Percentiles rank a stretch among this genome's conserved stretches.
These are phyloP conservation scores for Desoria tigrina DNA, from an alignment of 2,888 invertebrate species.

Conservation along the genomic window DNA sequence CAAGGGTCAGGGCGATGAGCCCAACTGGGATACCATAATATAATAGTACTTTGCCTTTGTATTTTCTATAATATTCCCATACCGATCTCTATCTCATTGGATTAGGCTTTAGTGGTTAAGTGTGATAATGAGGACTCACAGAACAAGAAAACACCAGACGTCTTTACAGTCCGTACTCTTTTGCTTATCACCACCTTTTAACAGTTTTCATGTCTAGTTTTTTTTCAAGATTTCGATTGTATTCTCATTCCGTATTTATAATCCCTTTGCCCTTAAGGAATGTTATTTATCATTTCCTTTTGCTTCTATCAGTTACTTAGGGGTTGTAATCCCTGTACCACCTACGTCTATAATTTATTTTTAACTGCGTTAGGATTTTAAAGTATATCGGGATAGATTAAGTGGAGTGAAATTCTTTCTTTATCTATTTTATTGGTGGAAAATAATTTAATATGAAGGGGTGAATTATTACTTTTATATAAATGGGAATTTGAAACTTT, in stretches of 20 bases:
- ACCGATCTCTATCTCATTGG: conserved; percentile 33
- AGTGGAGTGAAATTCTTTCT: too few relatives aligned
- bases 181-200: conserved; percentile 18
- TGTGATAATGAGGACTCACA: conserved; percentile 27
- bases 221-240: background rate
- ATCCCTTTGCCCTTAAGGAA: background rate
- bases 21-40: background rate
- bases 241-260: background rate
- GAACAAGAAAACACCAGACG: background rate
- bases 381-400: too few relatives aligned
- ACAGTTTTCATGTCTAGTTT: background rate
- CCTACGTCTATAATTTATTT: too few relatives aligned
- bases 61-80: conserved; percentile 10
- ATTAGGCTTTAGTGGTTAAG: conserved; percentile 10
- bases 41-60: background rate
- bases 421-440: too few relatives aligned
- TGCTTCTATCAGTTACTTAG: background rate
- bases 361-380: too few relatives aligned
- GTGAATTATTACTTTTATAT: too few relatives aligned
- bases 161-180: background rate
- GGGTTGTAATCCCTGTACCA: too few relatives aligned
- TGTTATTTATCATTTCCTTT: background rate
- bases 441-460: too few relatives aligned
- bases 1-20: conserved; percentile 33
- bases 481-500: too few relatives aligned